Base-by-base conservation (phyloP, 2,888 invertebrate genomes). In the Eristalinus aeneus region DNA sequence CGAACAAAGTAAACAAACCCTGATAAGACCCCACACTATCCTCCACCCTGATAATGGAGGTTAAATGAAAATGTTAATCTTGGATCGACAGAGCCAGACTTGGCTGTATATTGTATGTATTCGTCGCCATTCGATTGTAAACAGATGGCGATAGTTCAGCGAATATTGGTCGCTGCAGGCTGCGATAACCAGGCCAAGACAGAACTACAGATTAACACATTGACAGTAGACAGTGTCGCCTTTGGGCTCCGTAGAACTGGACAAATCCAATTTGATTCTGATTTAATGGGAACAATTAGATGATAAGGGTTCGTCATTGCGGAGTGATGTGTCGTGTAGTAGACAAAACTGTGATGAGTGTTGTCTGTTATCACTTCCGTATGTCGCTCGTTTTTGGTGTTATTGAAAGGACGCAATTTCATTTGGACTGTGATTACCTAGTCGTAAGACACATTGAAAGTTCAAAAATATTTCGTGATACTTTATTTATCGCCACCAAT, bases 171-270 rank as follows among this genome's bases (percentile, higher is more conserved):
- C 56, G 56, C 56, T 39, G 69, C 36, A 46, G 36, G 58, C 9
- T n/a, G 23, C 32, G 69, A 69, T 69, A 69, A 69, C 16, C 58
- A 27, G 56, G 68, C 39, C 68, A 11, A 22, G 32, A 36, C 46
- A 16, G 5, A 16, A 16, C 46, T 46, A 5, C 16, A 16, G 46
- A 8, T 46, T 0, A 16, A 16, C 46, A 46, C 46, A 67, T 32
- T 65, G 20, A 54, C 54, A 39, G 79, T 34, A 39, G 61, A 56
- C 63, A 32, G 67, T 46, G 58, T 78, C 64, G 39, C 46, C 39
- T 64, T 65, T 39, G 36, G 60, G 60, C 79, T 68, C 69, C 65
- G 32, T n/a, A 10, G 22, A 84, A 84, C 84, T 60, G 61, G 79
- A 75, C 74, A 69, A 71, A 84, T 64, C 83, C 53, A 31, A 83